phyloP scores from a whole-genome alignment of 2,888 invertebrate genomes.

The Catocala fraxini region DNA sequence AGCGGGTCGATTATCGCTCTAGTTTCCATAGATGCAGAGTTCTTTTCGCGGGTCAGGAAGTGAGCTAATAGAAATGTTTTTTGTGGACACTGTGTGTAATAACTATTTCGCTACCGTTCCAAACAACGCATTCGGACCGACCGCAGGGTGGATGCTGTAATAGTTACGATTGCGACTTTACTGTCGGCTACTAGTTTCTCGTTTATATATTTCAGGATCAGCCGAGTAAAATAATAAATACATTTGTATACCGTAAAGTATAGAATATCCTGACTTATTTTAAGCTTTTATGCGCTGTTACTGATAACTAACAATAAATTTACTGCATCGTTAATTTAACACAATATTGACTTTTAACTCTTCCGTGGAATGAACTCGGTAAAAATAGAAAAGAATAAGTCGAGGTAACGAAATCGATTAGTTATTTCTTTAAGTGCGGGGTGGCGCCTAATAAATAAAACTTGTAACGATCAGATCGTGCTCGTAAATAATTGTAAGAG shows the following conservation, averaged over 20 bases:
- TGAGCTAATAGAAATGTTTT: constrained; percentile 57
- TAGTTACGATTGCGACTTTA: constrained; percentile 51
- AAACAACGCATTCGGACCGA: constrained; percentile 72
- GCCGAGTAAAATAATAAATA: too few relatives aligned
- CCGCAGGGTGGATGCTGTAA: constrained; percentile 72
- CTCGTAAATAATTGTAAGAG: constrained; percentile 69
- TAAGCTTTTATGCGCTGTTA: too few relatives aligned
- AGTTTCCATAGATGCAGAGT: constrained; percentile 59
- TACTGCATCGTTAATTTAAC: constrained; percentile 1
- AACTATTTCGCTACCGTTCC: constrained; percentile 77
- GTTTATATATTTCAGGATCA: background rate
- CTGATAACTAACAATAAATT: background rate
- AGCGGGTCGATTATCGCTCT: constrained; percentile 59
- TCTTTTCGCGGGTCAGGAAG: constrained; percentile 52
- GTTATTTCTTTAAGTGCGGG: constrained; percentile 38
- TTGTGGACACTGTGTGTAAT: constrained; percentile 67
- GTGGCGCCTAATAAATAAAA: constrained; percentile 65
- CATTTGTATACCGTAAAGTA: too few relatives aligned
- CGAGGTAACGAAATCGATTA: constrained; percentile 36
- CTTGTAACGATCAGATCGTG: constrained; percentile 67
- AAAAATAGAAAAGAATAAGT: constrained; percentile 34
- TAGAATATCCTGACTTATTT: too few relatives aligned
- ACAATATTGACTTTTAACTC: constrained; percentile 9
- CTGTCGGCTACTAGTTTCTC: constrained; percentile 28
- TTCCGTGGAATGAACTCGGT: constrained; percentile 36